Base-by-base conservation (phyloP, 2,888 invertebrate species). In the Clanis bilineata region DNA sequence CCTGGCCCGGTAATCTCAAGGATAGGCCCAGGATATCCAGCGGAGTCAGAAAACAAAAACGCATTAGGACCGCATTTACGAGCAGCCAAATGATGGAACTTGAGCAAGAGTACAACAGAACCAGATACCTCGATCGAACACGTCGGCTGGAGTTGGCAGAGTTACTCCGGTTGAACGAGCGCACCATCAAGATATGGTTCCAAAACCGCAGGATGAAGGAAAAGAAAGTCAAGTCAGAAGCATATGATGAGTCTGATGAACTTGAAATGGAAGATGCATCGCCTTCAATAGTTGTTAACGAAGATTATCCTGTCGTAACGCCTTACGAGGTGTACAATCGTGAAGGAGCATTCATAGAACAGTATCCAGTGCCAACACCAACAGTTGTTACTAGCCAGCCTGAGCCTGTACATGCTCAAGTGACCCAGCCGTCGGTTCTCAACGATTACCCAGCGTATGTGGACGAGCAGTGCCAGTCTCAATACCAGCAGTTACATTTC, bases 181-280 rank as follows among this genome's bases (percentile, higher is more conserved):
- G 85, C 1, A 85, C 82, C 0, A 95, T 97, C 55, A 97, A 97
- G 80, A 96, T 96, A 41, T 97, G 96, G 96, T 97, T 97, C 78
- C 96, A 97, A 75, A 96, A 96, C 77, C 90, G 96, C 0, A 87
- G 96, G 0, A 97, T 96, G 96, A 95, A 95, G 66, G 92, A 88
- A 72, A 95, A 95, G 77, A 95, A 95, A 73, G 94, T 94, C 63
- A 86, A 86, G 41, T 72, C 78, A 2, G 88, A 87, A 58, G 70
- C 69, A 61, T 59, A 75, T 0, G 84, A 85, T 58, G 82, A 82
- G 25, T 71, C 69, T 0, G 83, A 85, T 63, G 85, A 83, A 38
- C 72, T 78, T 0, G 80, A 73, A 25, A 83, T 79, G 7, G 79
- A 79, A 0, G 80, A 77, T 57, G 76, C 79, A 2, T 76, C 78